phyloP scores from a whole-genome alignment of 2,888 invertebrate species.

The Diarsia mendica region DNA sequence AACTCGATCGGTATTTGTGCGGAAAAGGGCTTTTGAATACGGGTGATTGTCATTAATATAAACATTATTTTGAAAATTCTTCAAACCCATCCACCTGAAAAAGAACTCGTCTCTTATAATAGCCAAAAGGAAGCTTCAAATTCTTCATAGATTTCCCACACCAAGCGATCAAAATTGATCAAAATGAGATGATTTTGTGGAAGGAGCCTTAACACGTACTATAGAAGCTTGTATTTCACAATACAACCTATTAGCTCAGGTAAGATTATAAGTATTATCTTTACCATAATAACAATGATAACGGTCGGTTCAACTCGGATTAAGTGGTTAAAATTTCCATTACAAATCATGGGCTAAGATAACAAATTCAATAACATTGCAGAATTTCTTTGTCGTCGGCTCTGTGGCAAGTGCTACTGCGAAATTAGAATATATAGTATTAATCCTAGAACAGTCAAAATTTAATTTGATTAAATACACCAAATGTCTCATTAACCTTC shows the following conservation, averaged over 20 bases:
- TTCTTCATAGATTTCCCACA: too few relatives aligned
- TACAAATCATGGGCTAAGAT: slow-evolving; percentile 71
- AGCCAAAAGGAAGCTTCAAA: too few relatives aligned
- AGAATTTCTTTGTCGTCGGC: slow-evolving; percentile 33
- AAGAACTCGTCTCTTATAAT: too few relatives aligned
- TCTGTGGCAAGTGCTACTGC: neutral
- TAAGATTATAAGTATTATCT: slow-evolving; percentile 76
- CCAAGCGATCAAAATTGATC: too few relatives aligned
- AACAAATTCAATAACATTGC: slow-evolving; percentile 37
- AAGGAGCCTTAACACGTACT: slow-evolving; percentile 58
- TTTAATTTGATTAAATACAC: slow-evolving; percentile 45
- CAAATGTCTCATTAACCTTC: slow-evolving; percentile 79
- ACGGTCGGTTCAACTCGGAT: slow-evolving; percentile 69
- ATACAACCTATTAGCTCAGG: slow-evolving; percentile 74
- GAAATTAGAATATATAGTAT: slow-evolving; percentile 1
- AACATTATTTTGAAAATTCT: too few relatives aligned
- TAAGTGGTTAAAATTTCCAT: slow-evolving; percentile 79
- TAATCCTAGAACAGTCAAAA: slow-evolving; percentile 21
- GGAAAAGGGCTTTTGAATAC: too few relatives aligned
- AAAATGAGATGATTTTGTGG: too few relatives aligned
- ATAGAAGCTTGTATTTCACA: slow-evolving; percentile 75
- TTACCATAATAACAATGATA: slow-evolving; percentile 75
- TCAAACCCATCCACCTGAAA: too few relatives aligned
- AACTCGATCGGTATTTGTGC: too few relatives aligned
- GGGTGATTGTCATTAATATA: too few relatives aligned